Evolutionary conservation across 2,888 invertebrate species (phyloP).

Genomic region (Harmothoe impar): DNA sequence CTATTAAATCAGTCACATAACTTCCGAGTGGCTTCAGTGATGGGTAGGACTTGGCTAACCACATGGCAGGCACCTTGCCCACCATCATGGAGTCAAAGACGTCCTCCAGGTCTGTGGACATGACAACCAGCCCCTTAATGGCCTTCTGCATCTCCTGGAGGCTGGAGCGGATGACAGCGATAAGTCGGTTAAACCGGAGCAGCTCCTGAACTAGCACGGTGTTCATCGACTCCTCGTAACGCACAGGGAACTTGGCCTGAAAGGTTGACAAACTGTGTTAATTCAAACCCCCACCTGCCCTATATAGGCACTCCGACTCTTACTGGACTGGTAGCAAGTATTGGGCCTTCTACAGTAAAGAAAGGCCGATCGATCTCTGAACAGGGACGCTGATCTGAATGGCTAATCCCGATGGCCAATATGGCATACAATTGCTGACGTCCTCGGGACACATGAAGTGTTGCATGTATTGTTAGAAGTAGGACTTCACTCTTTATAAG

Average conservation of each 20-base stretch:
- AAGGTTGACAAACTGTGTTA: conserved; percentile 49
- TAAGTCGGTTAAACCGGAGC: conserved; percentile 82
- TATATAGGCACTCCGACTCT: no score
- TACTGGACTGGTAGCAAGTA: no score
- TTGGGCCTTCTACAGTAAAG: no score
- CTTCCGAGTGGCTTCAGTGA: conserved; percentile 83
- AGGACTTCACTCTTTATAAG: no score
- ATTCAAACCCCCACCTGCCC: no score
- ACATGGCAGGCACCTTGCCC: conserved; percentile 83
- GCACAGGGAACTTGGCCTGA: conserved; percentile 81
- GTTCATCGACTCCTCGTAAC: conserved; percentile 83
- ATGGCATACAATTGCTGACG: no score
- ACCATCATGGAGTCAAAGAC: conserved; percentile 83
- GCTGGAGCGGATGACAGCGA: conserved; percentile 79
- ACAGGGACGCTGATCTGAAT: no score
- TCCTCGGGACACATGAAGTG: no score
- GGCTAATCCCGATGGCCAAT: no score
- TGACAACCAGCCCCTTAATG: conserved; percentile 79
- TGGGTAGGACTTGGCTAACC: conserved; percentile 83
- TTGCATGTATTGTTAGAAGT: no score
- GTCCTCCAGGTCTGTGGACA: conserved; percentile 83
- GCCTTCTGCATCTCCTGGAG: conserved; percentile 82
- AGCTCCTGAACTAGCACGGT: conserved; percentile 83
- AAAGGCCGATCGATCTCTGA: no score
- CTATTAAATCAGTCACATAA: conserved; percentile 82